Evolutionary conservation across 1,140 invertebrate species (phyloP), one percentile per base, ranked within the genome.

Genomic region (Zelostemma sp.): DNA sequence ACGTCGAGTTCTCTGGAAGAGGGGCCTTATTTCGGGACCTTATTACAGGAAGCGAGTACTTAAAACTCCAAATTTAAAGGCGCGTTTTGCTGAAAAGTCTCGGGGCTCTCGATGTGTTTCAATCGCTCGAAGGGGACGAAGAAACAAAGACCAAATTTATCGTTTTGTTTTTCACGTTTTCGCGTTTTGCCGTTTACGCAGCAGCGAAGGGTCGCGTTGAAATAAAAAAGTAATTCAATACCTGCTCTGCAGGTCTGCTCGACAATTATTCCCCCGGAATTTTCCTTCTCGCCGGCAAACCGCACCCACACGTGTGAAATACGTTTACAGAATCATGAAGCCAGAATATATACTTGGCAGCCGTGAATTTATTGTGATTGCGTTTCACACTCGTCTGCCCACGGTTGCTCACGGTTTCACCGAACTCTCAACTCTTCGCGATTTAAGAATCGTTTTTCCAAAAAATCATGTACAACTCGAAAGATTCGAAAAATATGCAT

Each of bases 11-110:
- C 74, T 43, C 49, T 57, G 76, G 74, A 77, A 76, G 75, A 58
- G 33, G 54, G 45, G 47, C 38, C 54, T 54, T 57, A 60, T 74
- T 72, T 72, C 49, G 51, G 77, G 33, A 6, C 33, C n/a, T 35
- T 35, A 35, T 35, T 35, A 59, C 80, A 83, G 80, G 80, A 82
- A 83, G 79, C 63, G 63, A 71, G 67, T 68, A 74, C 59, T 77
- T 77, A 73, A 71, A 72, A 71, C 68, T 58, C 66, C 19, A 58
- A 72, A 75, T 72, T 79, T 79, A 76, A 69, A 72, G 73, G 66
- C 51, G 60, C 74, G 69, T 78, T 81, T 78, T 59, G 70, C 68
- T 47, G 72, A 76, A 68, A 43, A 45, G 35, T 48, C 41, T 46
- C 48, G 35, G 40, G n/a, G 48, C 47, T 6, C 47, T 61, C 64